These are phyloP conservation scores for Minunthozetes semirufus DNA, from an alignment of 2,888 invertebrate genomes.

Conservation along the genomic window DNA sequence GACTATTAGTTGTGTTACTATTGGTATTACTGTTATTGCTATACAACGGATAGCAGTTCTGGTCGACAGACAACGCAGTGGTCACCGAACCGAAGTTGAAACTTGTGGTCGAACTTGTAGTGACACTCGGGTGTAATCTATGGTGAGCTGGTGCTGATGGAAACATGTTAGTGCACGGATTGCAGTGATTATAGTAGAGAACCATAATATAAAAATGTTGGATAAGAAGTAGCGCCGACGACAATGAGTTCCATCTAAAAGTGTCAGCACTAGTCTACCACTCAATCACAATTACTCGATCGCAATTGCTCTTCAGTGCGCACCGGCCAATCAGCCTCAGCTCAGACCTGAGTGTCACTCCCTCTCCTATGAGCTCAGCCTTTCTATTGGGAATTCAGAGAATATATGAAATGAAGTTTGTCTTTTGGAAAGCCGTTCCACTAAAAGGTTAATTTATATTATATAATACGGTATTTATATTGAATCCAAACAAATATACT, in stretches of 20 bases:
- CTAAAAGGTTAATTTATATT: conserved; percentile 23
- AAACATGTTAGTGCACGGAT: conserved; percentile 24
- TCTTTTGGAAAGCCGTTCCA: conserved; percentile 8
- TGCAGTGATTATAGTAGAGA: conserved; percentile 10
- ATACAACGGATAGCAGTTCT: conserved; percentile 27
- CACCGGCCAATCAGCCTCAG: not conserved
- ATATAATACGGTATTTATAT: conserved; percentile 6
- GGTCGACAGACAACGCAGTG: not conserved
- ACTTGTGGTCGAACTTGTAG: not conserved
- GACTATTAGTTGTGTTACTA: not conserved
- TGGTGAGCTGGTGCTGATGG: conserved; percentile 10
- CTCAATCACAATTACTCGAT: not conserved
- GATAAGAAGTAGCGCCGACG: conserved; percentile 1
- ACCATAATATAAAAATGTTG: conserved; percentile 26
- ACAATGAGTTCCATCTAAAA: conserved; percentile 17
- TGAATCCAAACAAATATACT: conserved; percentile 5
- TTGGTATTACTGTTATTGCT: conserved; percentile 5
- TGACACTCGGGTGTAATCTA: conserved; percentile 6
- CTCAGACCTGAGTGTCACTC: not conserved
- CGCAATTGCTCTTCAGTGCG: not conserved
- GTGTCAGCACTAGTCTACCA: conserved; percentile 11
- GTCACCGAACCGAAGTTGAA: conserved; percentile 5
- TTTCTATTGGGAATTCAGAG: conserved; percentile 22
- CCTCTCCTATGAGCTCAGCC: not conserved
- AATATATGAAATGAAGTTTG: not conserved